phyloP scores from a whole-genome alignment of 2,888 invertebrate species.

The Drosophila imparisetae region DNA sequence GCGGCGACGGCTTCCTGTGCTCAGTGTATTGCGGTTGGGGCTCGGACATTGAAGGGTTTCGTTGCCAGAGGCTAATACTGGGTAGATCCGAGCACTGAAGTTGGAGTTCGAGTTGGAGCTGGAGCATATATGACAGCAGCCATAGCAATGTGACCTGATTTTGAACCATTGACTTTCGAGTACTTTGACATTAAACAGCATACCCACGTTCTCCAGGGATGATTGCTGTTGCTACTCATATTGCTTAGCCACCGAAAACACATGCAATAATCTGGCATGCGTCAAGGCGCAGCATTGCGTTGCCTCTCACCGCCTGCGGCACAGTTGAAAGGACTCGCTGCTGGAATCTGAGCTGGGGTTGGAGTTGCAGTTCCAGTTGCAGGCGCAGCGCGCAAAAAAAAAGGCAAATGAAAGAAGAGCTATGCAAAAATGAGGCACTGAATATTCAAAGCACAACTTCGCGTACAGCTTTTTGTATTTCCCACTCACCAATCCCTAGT shows the following conservation, averaged over 20 bases:
- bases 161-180: conserved; percentile 71
- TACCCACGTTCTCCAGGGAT: neutral
- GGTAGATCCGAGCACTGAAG: neutral
- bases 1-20: conserved; percentile 25
- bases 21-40: conserved; percentile 9
- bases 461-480: conserved; percentile 37
- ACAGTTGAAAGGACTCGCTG: conserved; percentile 5
- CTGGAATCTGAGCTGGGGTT: neutral
- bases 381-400: conserved; percentile 20
- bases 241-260: conserved; percentile 42
- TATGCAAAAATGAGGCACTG: conserved; percentile 69
- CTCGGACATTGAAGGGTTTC: conserved; percentile 57
- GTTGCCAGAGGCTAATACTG: conserved; percentile 45
- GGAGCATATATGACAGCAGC: conserved; percentile 52
- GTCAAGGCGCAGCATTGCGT: conserved; percentile 33
- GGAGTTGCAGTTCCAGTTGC: neutral
- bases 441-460: conserved; percentile 74
- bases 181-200: conserved; percentile 60
- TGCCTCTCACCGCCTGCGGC: conserved; percentile 8
- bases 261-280: conserved; percentile 74
- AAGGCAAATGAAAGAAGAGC: conserved; percentile 18
- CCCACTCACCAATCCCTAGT: conserved; percentile 3
- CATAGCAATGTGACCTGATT: conserved; percentile 71
- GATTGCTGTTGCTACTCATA: neutral
- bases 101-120: conserved; percentile 15